Conservation (phyloP, 2,797 vertebrate genomes). For the Scleropages formosus region DNA sequence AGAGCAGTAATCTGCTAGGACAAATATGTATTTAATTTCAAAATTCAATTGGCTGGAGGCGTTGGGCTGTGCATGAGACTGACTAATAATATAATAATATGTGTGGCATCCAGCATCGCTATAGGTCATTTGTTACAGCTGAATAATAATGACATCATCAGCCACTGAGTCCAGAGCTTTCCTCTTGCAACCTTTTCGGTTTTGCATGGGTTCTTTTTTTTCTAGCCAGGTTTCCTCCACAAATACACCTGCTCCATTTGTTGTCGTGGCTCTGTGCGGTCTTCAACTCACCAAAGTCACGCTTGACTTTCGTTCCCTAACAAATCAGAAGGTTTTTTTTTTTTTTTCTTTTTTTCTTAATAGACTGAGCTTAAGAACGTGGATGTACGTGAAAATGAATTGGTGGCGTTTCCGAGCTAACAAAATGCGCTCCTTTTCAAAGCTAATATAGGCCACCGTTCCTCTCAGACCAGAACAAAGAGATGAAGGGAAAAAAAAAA, state of each 20-base stretch:
- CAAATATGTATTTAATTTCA: slow-evolving; percentile 23
- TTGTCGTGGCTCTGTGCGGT: slow-evolving; percentile 4
- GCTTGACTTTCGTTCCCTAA: background rate
- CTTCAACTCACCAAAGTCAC: background rate
- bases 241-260: slow-evolving; percentile 33
- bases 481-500: background rate
- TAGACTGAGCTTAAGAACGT: background rate
- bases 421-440: background rate
- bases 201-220: slow-evolving; percentile 55
- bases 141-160: background rate
- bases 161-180: slow-evolving; percentile 8
- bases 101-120: slow-evolving; percentile 5
- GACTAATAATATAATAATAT: slow-evolving; percentile 27
- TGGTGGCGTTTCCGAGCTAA: background rate
- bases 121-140: background rate
- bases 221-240: slow-evolving; percentile 1
- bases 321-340: background rate
- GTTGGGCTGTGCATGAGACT: slow-evolving; percentile 17
- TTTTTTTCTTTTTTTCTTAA: too few species aligned
- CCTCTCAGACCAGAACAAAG: background rate
- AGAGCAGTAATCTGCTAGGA: slow-evolving; percentile 22
- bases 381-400: background rate
- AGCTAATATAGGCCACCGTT: background rate
- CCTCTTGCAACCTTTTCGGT: slow-evolving; percentile 26
- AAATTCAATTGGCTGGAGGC: slow-evolving; percentile 23